A percentile compares a stretch with the other conserved stretches of the same genome.
Evolutionary conservation across 1,140 invertebrate species (phyloP).

Genomic region (Monochamus saltuarius): DNA sequence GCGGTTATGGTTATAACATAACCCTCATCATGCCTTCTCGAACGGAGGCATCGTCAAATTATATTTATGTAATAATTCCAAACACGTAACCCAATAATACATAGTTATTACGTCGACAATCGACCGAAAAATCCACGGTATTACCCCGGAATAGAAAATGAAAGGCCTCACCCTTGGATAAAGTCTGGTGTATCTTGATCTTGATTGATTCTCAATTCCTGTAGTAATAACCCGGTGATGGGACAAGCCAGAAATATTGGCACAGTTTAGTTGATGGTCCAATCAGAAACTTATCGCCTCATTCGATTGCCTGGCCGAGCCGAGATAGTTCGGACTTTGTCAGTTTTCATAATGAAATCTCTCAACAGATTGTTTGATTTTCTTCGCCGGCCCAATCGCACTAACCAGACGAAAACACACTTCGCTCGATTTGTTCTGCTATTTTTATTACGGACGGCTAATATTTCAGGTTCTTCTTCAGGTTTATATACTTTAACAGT

Average conservation of each 20-base stretch:
- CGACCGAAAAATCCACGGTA: slow-evolving; percentile 25
- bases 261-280: slow-evolving; percentile 32
- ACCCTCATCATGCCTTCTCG: too few relatives aligned
- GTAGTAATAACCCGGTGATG: slow-evolving; percentile 36
- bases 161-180: slow-evolving; percentile 16
- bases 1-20: too few relatives aligned
- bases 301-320: slow-evolving; percentile 10
- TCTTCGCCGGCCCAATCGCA: too few relatives aligned
- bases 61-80: slow-evolving; percentile 25
- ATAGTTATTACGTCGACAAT: slow-evolving; percentile 23
- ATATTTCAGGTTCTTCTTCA: too few relatives aligned
- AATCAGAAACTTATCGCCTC: slow-evolving; percentile 33
- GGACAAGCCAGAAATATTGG: slow-evolving; percentile 34
- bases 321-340: slow-evolving; percentile 27
- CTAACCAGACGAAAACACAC: too few relatives aligned
- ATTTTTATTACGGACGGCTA: too few relatives aligned
- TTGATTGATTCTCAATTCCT: slow-evolving; percentile 43
- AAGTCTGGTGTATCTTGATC: slow-evolving; percentile 37
- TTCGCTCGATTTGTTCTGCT: too few relatives aligned
- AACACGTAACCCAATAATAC: slow-evolving; percentile 28
- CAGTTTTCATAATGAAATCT: slow-evolving; percentile 28
- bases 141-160: slow-evolving; percentile 27
- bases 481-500: too few relatives aligned
- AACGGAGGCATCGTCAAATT: too few relatives aligned
- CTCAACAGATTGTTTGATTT: too few relatives aligned